Conservation (phyloP, 2,888 invertebrate genomes). For the Fissipunctia ypsillon region DNA sequence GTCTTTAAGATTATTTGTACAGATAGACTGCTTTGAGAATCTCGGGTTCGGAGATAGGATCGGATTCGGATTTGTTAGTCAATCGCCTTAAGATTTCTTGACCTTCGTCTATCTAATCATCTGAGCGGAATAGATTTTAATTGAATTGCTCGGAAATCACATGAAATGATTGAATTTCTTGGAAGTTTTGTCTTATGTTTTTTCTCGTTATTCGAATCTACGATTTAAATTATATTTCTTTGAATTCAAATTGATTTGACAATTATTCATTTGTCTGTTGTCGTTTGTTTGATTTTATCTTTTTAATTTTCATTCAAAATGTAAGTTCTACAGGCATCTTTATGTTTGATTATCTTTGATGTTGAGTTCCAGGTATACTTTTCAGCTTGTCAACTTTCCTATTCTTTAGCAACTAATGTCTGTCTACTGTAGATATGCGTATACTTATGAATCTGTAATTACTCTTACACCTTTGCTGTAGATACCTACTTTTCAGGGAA, state of each 20-base stretch:
- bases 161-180: constrained; percentile 18
- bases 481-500: no score
- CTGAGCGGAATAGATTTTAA: constrained; percentile 28
- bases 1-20: constrained; percentile 33
- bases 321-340: not conserved
- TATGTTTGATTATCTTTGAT: not conserved
- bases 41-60: constrained; percentile 4
- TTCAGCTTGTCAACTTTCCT: no score
- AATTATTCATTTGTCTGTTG: not conserved
- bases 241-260: not conserved
- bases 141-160: constrained; percentile 33
- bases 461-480: no score
- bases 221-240: constrained; percentile 12
- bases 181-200: not conserved
- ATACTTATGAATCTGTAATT: no score
- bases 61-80: constrained; percentile 9
- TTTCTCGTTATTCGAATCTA: not conserved
- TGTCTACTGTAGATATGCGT: no score
- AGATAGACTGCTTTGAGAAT: constrained; percentile 19
- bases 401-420: no score
- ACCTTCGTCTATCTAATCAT: constrained; percentile 5
- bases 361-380: no score
- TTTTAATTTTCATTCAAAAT: constrained; percentile 3
- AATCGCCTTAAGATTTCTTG: constrained; percentile 22
- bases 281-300: not conserved